Evolutionary conservation across 2,797 vertebrate genomes (phyloP).

Genomic region (Amphiprion clarkii): DNA sequence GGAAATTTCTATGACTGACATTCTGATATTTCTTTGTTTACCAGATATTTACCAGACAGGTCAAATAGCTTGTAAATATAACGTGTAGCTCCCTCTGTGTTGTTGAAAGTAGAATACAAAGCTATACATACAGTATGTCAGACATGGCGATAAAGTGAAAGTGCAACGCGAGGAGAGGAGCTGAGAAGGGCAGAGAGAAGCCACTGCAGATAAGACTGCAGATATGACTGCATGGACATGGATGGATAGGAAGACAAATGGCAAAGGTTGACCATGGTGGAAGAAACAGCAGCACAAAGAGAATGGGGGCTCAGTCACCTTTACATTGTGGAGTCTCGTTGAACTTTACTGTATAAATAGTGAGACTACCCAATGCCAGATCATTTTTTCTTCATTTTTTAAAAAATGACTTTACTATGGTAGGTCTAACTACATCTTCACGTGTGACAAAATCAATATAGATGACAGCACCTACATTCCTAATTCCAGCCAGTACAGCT

Average conservation of each 20-base stretch:
- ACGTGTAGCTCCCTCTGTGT: background rate
- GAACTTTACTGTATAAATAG: background rate
- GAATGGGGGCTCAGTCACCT: background rate
- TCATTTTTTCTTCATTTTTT: background rate
- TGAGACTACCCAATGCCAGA: conserved; percentile 4
- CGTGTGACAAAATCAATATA: conserved; percentile 2
- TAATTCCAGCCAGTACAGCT: conserved; percentile 2
- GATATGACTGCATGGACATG: background rate
- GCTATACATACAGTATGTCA: background rate
- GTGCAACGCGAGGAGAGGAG: background rate
- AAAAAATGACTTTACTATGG: background rate
- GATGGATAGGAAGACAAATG: conserved; percentile 7
- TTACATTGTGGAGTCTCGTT: background rate
- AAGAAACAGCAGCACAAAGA: conserved; percentile 1
- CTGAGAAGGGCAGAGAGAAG: background rate
- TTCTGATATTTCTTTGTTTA: background rate
- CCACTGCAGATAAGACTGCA: background rate
- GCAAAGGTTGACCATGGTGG: background rate
- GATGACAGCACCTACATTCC: background rate
- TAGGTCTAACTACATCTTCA: background rate
- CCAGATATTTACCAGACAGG: background rate
- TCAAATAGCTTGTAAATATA: conserved; percentile 1
- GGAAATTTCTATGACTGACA: background rate
- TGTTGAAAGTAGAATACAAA: background rate
- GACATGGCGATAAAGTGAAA: background rate